Percentiles rank a stretch among this genome's conserved stretches.
Conservation (phyloP, 2,797 vertebrate species). For the Artibeus lituratus region DNA sequence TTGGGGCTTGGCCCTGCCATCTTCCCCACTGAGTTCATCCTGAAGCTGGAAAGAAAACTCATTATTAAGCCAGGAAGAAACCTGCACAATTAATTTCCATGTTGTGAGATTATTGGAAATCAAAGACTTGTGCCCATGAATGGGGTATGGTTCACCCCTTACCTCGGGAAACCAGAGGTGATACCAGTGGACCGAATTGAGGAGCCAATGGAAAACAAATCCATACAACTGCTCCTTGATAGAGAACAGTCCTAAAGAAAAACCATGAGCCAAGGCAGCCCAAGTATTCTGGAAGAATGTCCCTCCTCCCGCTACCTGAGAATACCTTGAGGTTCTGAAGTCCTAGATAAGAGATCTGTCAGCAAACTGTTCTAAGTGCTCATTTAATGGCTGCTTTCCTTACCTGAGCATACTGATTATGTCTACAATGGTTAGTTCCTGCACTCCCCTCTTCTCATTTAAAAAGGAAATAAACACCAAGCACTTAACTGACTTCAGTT, state of each 20-base stretch:
- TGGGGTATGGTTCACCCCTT: not conserved
- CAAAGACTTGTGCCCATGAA: constrained; percentile 31
- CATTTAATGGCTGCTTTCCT: not conserved
- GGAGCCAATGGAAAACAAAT: not conserved
- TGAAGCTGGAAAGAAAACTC: constrained; percentile 38
- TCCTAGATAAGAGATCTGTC: not conserved
- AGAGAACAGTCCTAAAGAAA: not conserved
- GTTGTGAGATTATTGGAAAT: constrained; percentile 44
- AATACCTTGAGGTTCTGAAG: not conserved
- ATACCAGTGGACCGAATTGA: not conserved
- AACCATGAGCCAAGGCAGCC: not conserved
- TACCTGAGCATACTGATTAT: not conserved
- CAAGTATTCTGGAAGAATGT: not conserved
- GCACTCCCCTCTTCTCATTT: not conserved
- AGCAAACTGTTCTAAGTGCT: not conserved
- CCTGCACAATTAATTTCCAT: constrained; percentile 46
- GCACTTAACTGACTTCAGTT: not conserved
- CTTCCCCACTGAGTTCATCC: constrained; percentile 44
- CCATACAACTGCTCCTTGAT: not conserved
- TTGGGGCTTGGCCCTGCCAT: not conserved
- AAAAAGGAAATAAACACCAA: constrained; percentile 43
- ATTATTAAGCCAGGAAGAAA: constrained; percentile 51
- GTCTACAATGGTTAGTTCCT: not conserved
- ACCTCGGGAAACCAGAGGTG: not conserved
- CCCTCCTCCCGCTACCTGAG: not conserved